Evolutionary conservation across 2,113 vertebrate genomes (phyloP).

Genomic region (Telmatochromis brichardi): DNA sequence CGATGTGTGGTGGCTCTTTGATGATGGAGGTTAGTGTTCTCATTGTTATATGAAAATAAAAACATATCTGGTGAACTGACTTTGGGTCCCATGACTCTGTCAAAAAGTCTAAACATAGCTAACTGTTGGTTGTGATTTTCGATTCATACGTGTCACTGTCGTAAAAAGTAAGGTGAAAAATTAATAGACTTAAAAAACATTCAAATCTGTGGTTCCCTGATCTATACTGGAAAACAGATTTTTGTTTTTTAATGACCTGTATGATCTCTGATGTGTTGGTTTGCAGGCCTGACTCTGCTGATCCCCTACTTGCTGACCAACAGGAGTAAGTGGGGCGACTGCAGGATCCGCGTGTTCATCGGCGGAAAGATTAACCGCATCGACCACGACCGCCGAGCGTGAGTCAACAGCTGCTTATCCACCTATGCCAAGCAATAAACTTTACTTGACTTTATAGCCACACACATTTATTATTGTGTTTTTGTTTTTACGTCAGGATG

Average conservation of each 20-base stretch:
- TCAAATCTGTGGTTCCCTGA: neutral
- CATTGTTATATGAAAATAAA: neutral
- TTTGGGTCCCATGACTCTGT: rapidly evolving
- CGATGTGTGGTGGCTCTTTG: constrained; percentile 98
- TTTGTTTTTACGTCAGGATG: constrained; percentile 73
- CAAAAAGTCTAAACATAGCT: neutral
- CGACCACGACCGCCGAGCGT: constrained; percentile 96
- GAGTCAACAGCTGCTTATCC: constrained; percentile 51
- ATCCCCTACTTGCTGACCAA: constrained; percentile 95
- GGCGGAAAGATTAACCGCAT: constrained; percentile 92
- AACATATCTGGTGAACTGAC: neutral
- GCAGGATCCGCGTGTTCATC: constrained; percentile 73
- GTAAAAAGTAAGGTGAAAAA: rapidly evolving
- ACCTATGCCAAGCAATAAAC: rapidly evolving
- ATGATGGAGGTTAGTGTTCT: constrained; percentile 84
- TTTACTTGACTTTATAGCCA: neutral
- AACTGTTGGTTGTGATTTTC: rapidly evolving
- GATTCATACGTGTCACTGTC: rapidly evolving
- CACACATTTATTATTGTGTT: neutral
- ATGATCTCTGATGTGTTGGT: rapidly evolving
- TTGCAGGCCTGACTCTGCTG: constrained; percentile 84
- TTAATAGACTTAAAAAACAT: neutral
- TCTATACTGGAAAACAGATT: neutral
- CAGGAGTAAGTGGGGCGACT: constrained; percentile 74
- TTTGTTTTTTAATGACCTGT: neutral